Percentiles rank a stretch among this genome's conserved stretches.
phyloP scores from a whole-genome alignment of 1,140 invertebrate genomes.

The Habropoda laboriosa region DNA sequence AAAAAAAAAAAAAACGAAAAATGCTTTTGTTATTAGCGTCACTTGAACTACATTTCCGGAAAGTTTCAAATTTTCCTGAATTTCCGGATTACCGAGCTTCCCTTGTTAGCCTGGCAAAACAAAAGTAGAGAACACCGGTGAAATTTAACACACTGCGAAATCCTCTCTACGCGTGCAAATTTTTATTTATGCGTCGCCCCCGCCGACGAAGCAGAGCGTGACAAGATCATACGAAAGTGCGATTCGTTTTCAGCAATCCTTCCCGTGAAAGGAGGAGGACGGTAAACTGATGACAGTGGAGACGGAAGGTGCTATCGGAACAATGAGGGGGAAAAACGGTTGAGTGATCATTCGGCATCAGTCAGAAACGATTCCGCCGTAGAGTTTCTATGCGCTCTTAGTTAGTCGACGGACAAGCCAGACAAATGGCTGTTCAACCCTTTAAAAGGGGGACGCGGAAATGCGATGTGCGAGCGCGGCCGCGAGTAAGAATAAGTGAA shows the following conservation, averaged over 20 bases:
- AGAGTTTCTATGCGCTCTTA: conserved; percentile 48
- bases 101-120: too few species aligned
- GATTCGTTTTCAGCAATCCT: neutral
- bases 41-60: too few species aligned
- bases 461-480: conserved; percentile 66
- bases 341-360: conserved; percentile 60
- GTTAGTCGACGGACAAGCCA: conserved; percentile 69
- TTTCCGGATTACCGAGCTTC: too few species aligned
- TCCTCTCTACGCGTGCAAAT: neutral
- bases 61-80: too few species aligned
- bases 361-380: conserved; percentile 51
- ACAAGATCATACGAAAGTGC: neutral
- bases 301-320: conserved; percentile 39
- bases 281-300: neutral
- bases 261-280: neutral
- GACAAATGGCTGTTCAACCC: conserved; percentile 67
- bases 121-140: too few species aligned
- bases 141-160: neutral
- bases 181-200: too few species aligned
- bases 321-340: conserved; percentile 44
- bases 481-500: conserved; percentile 72
- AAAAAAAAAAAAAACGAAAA: too few species aligned
- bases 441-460: conserved; percentile 49
- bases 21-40: too few species aligned
- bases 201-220: neutral